Evolutionary conservation across 2,888 invertebrate genomes (phyloP).

Genomic region (Philereme transversata): DNA sequence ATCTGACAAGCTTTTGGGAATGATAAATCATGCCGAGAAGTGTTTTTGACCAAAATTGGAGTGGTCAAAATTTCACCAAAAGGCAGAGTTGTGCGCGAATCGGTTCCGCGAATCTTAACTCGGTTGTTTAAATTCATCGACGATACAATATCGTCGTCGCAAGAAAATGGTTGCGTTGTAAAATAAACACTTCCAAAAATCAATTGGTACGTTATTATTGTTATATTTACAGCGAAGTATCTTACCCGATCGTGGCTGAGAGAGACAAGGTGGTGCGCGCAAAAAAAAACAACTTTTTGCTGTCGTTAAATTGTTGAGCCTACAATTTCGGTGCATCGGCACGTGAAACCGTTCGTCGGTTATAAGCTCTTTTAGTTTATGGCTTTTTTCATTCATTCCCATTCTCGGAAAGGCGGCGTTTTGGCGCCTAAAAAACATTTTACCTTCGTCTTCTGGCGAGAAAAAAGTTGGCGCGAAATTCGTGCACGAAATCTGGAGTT

Average conservation of each 20-base stretch:
- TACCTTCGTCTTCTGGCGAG: slow-evolving; percentile 47
- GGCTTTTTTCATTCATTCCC: slow-evolving; percentile 74
- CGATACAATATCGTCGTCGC: slow-evolving; percentile 6
- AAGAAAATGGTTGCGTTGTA: slow-evolving; percentile 14
- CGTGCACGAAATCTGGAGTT: slow-evolving; percentile 38
- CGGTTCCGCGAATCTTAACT: slow-evolving; percentile 9
- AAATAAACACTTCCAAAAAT: slow-evolving; percentile 33
- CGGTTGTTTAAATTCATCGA: slow-evolving; percentile 16
- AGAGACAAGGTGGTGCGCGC: slow-evolving; percentile 50
- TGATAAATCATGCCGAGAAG: slow-evolving; percentile 36
- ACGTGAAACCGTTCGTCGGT: slow-evolving; percentile 78
- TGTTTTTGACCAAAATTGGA: slow-evolving; percentile 28
- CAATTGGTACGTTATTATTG: slow-evolving; percentile 18
- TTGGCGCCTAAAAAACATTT: slow-evolving; percentile 73
- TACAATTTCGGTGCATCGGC: slow-evolving; percentile 65
- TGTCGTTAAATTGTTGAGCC: slow-evolving; percentile 67
- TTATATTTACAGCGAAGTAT: slow-evolving; percentile 20
- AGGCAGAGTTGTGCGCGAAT: slow-evolving; percentile 4
- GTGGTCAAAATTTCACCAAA: slow-evolving; percentile 15
- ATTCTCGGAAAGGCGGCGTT: slow-evolving; percentile 78
- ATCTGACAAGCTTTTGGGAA: slow-evolving; percentile 30
- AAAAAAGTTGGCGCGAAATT: slow-evolving; percentile 57
- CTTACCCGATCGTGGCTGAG: slow-evolving; percentile 32
- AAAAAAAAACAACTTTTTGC: slow-evolving; percentile 54
- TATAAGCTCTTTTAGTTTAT: slow-evolving; percentile 59